phyloP scores from a whole-genome alignment of 2,113 vertebrate species.

The Pungitius pungitius region DNA sequence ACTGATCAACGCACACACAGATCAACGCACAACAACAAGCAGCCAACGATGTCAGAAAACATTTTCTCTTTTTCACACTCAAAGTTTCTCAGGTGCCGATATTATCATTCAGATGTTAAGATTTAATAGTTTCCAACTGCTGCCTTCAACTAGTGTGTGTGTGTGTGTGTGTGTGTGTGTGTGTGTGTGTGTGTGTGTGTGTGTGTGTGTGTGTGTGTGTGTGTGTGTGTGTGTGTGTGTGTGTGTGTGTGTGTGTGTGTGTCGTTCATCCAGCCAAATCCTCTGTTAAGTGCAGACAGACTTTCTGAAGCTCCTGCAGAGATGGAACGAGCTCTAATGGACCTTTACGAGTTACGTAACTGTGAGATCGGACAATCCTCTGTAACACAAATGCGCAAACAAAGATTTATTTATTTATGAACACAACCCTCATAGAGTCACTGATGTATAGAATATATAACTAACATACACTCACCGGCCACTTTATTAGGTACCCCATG shows the following conservation, averaged over 20 bases:
- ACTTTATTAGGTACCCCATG: no score
- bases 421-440: neutral
- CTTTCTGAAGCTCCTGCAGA: conserved; percentile 8
- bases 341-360: conserved; percentile 42
- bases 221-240: conserved; percentile 28
- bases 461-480: no score
- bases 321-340: conserved; percentile 35
- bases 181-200: conserved; percentile 23
- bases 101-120: conserved; percentile 4
- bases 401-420: conserved; percentile 14
- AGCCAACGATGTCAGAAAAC: no score
- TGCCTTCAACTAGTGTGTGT: conserved; percentile 17
- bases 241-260: conserved; percentile 22
- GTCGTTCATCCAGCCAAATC: conserved; percentile 49
- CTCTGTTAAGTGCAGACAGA: conserved; percentile 21
- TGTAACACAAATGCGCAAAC: conserved; percentile 13
- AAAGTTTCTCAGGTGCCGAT: neutral
- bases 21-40: no score
- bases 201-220: conserved; percentile 28
- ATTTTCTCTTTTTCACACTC: no score
- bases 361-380: neutral
- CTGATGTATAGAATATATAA: no score
- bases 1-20: neutral
- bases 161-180: conserved; percentile 29
- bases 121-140: neutral